Evolutionary conservation across 2,888 invertebrate genomes (phyloP).

Genomic region (Melanostoma scalare): DNA sequence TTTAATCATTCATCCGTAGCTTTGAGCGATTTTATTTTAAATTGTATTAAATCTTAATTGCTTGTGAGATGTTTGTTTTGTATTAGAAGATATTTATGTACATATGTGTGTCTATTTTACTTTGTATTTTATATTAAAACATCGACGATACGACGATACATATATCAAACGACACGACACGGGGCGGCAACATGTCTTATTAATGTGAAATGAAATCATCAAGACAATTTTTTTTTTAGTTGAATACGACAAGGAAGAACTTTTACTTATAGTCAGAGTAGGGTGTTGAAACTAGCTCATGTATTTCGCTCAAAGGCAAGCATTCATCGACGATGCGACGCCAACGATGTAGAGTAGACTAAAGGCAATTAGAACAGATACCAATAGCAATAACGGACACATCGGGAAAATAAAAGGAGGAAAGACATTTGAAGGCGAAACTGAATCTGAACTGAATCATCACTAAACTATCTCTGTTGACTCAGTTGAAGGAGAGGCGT

Average conservation of each 20-base stretch:
- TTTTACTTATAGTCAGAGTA: conserved; percentile 13
- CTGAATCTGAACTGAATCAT: too few relatives aligned
- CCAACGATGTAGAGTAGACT: neutral
- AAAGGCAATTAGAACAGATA: neutral
- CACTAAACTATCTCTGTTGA: too few relatives aligned
- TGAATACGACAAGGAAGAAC: conserved; percentile 2
- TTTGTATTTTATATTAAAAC: too few relatives aligned
- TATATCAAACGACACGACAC: conserved; percentile 15
- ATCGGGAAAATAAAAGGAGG: neutral
- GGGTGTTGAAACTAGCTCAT: conserved; percentile 52
- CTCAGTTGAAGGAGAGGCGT: too few relatives aligned
- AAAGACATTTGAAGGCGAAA: neutral
- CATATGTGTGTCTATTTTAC: too few relatives aligned
- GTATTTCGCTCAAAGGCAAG: conserved; percentile 23
- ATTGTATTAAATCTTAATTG: conserved; percentile 69
- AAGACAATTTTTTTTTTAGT: conserved; percentile 41
- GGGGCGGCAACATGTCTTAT: conserved; percentile 42
- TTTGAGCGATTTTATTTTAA: conserved; percentile 67
- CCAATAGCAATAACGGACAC: too few relatives aligned
- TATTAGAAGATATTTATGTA: too few relatives aligned
- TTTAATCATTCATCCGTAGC: conserved; percentile 70
- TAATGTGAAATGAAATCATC: conserved; percentile 66
- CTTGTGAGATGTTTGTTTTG: conserved; percentile 56
- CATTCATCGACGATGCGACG: too few relatives aligned
- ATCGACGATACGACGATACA: neutral